Base-by-base conservation (phyloP, 2,113 vertebrate species). In the Sinocyclocheilus maitianheensis region DNA sequence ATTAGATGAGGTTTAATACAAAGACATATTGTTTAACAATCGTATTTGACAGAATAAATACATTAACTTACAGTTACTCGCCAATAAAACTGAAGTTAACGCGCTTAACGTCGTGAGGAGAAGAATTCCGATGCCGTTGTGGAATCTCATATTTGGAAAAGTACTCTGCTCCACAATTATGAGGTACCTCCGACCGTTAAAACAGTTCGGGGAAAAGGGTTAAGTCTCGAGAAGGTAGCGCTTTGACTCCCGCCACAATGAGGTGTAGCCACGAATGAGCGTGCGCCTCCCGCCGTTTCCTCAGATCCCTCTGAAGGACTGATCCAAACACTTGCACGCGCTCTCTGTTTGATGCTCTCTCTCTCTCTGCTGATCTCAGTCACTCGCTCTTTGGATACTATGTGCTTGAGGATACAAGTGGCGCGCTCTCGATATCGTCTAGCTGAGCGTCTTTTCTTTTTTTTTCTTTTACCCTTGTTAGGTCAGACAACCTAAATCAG, bases 31-130 rank as follows among this genome's bases (percentile, higher is more conserved):
- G 40, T 24, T 48, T 18, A 18, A 20, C 62, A 48, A 1, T 5
- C 10, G n/a, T 65, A 18, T 46, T 46, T 46, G 1, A 18, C 13
- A 18, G 7, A 48, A 67, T 48, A 65, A 20, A 77, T 13, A 0
- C 14, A 58, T 37, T 0, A 24, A 89, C 89, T 90, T 37, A 90
- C 89, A 88, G 83, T 84, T 90, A 76, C 53, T 88, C 13, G 89
- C 87, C 1, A 72, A 74, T 76, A 87, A 67, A 84, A 87, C 85
- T n/a, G 89, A 79, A 81, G 84, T 71, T 10, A 86, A 63, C 10
- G 55, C 82, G 51, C 55, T 55, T 60, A 90, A 18, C 55, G 60
- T 24, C n/a, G 34, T 60, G 69, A 87, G 30, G 40, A 88, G n/a
- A 55, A 84, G 20, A 65, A 88, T 62, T 60, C 78, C 48, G 69